These are phyloP conservation scores for Pangasianodon hypophthalmus DNA, from an alignment of 2,113 vertebrate genomes.

Conservation along the genomic window DNA sequence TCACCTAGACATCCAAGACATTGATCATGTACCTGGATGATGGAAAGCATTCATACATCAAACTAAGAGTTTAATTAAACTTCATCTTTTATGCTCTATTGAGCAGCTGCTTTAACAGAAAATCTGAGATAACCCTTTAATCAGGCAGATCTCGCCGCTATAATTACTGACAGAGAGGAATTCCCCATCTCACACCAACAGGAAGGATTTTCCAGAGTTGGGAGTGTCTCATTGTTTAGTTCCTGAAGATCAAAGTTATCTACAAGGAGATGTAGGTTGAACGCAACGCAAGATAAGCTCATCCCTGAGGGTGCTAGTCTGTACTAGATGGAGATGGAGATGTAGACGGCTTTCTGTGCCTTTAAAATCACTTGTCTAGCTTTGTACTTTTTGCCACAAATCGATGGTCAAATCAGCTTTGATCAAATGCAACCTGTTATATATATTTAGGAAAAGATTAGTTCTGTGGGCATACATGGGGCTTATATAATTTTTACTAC, in stretches of 20 bases:
- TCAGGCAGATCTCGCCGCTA: slow-evolving; percentile 24
- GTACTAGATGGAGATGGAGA: slow-evolving; percentile 8
- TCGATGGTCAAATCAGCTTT: slow-evolving; percentile 19
- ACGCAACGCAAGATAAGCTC: slow-evolving; percentile 52
- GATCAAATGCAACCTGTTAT: slow-evolving; percentile 36
- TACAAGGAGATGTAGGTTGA: slow-evolving; percentile 49
- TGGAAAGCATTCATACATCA: neutral
- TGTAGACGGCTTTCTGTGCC: slow-evolving; percentile 37
- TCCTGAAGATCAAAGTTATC: slow-evolving; percentile 44
- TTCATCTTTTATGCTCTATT: neutral
- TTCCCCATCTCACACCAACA: slow-evolving; percentile 38
- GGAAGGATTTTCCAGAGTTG: slow-evolving; percentile 10
- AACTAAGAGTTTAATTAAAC: neutral
- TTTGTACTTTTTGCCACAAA: slow-evolving; percentile 20
- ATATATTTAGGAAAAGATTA: neutral
- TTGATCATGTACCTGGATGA: neutral
- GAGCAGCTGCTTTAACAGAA: slow-evolving; percentile 12
- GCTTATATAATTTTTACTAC: neutral
- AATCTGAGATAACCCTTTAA: slow-evolving; percentile 39
- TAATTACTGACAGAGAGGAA: slow-evolving; percentile 43
- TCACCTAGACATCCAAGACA: neutral
- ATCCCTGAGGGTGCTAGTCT: slow-evolving; percentile 39
- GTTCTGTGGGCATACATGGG: neutral
- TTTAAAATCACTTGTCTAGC: slow-evolving; percentile 38
- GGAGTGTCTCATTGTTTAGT: slow-evolving; percentile 34